A percentile compares a stretch with the other conserved stretches of the same genome.
These are phyloP conservation scores for Triplophysa siluroides DNA, from an alignment of 2,113 vertebrate genomes.

Conservation along the genomic window DNA sequence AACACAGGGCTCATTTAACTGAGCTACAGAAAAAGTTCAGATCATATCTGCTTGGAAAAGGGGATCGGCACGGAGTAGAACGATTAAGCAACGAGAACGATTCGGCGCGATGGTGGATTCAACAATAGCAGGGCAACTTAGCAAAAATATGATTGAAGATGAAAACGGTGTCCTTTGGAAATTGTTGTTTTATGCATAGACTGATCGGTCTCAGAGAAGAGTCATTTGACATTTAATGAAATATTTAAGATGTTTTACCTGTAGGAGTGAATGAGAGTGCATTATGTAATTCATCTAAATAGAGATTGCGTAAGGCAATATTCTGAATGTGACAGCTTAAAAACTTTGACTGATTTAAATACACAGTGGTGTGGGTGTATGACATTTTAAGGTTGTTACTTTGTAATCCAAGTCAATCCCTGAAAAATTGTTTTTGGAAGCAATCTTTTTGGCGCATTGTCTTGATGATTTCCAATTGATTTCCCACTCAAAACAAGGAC, in stretches of 20 bases:
- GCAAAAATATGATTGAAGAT: not conserved
- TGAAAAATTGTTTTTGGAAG: not conserved
- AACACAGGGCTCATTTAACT: too few relatives aligned
- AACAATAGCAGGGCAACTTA: not conserved
- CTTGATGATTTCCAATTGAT: not conserved
- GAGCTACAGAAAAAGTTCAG: too few relatives aligned
- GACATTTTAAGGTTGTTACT: not conserved
- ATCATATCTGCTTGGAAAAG: too few relatives aligned
- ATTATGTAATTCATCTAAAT: not conserved
- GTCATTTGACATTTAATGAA: not conserved
- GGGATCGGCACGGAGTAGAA: not conserved
- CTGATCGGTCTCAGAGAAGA: not conserved
- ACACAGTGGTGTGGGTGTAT: not conserved
- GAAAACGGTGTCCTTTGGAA: not conserved
- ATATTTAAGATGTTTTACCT: not conserved
- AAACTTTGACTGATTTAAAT: not conserved
- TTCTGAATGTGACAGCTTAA: not conserved
- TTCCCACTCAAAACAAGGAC: conserved; percentile 1
- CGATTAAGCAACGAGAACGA: too few relatives aligned
- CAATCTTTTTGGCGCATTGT: not conserved
- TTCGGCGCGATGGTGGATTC: not conserved
- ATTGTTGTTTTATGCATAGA: not conserved
- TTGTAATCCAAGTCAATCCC: too few relatives aligned
- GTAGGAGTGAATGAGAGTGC: not conserved
- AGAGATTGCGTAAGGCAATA: not conserved